phyloP scores from a whole-genome alignment of 2,888 invertebrate genomes.

The Beris chalybata region DNA sequence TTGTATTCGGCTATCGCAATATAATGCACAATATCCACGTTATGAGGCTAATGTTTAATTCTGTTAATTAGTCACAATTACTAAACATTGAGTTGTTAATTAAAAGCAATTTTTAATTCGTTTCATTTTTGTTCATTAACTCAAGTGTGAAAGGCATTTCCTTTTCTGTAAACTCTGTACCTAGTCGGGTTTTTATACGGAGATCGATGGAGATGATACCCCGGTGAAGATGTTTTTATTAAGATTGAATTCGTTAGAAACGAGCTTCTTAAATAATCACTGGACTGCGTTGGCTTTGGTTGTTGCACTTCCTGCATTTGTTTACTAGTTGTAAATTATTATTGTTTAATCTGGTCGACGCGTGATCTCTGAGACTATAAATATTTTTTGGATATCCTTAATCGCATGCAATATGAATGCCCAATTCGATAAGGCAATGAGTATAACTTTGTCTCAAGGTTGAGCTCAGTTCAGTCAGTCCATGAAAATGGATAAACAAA shows the following conservation, averaged over 20 bases:
- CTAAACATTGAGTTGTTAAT: slow-evolving; percentile 22
- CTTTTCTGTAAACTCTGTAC: neutral
- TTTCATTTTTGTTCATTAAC: neutral
- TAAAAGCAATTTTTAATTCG: slow-evolving; percentile 12
- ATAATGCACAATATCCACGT: neutral
- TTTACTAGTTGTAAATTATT: neutral
- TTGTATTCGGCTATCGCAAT: neutral
- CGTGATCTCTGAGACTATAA: no score
- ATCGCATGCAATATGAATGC: no score
- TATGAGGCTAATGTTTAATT: slow-evolving; percentile 21
- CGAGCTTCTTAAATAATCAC: slow-evolving; percentile 7
- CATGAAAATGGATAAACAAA: no score
- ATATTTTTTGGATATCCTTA: no score
- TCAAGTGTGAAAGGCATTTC: neutral
- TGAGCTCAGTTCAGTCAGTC: no score
- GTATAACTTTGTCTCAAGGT: no score
- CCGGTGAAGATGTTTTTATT: neutral
- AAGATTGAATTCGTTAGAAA: neutral
- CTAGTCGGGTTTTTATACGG: no score
- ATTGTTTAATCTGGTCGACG: no score
- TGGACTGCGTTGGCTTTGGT: neutral
- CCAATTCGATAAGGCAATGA: no score
- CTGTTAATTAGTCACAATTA: slow-evolving; percentile 30
- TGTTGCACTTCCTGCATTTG: slow-evolving; percentile 15
- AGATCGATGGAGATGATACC: slow-evolving; percentile 1